Evolutionary conservation across 2,888 invertebrate genomes (phyloP).

Genomic region (Caenorhabditis plicata): DNA sequence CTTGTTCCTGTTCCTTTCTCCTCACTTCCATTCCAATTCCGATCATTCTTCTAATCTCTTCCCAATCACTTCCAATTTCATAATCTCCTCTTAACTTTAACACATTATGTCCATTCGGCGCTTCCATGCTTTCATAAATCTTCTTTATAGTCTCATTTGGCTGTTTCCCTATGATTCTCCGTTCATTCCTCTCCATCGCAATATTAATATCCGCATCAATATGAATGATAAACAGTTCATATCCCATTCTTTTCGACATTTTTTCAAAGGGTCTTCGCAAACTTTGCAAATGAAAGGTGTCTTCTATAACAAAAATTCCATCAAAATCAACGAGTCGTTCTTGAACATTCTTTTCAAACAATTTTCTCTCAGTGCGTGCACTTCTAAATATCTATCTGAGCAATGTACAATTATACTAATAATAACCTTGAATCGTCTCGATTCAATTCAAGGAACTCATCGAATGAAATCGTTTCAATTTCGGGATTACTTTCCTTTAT

Average conservation of each 20-base stretch:
- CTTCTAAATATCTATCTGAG: not conserved
- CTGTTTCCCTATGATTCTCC: too few relatives aligned
- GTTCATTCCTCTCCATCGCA: slow-evolving; percentile 30
- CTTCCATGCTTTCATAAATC: slow-evolving; percentile 9
- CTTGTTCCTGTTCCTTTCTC: too few relatives aligned
- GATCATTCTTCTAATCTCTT: too few relatives aligned
- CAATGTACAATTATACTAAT: not conserved
- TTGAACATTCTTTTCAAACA: slow-evolving; percentile 11
- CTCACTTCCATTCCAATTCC: too few relatives aligned
- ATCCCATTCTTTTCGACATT: slow-evolving; percentile 15
- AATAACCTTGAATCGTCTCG: slow-evolving; percentile 1
- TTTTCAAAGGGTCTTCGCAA: slow-evolving; percentile 41
- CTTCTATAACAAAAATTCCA: slow-evolving; percentile 26
- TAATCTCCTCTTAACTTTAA: not conserved
- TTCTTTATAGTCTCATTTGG: slow-evolving; percentile 12
- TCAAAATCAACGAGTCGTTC: not conserved
- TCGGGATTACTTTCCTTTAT: slow-evolving; percentile 2
- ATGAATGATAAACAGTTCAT: slow-evolving; percentile 13
- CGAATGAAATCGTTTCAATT: slow-evolving; percentile 17
- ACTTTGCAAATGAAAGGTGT: slow-evolving; percentile 41
- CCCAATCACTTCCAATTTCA: too few relatives aligned
- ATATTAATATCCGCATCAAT: slow-evolving; percentile 5
- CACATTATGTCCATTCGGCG: not conserved
- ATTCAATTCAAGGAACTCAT: too few relatives aligned
- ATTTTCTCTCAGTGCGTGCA: slow-evolving; percentile 11